Percentiles rank a stretch among this genome's conserved stretches.
Evolutionary conservation across 2,888 invertebrate genomes (phyloP).

Genomic region (Clepsis dumicolana): DNA sequence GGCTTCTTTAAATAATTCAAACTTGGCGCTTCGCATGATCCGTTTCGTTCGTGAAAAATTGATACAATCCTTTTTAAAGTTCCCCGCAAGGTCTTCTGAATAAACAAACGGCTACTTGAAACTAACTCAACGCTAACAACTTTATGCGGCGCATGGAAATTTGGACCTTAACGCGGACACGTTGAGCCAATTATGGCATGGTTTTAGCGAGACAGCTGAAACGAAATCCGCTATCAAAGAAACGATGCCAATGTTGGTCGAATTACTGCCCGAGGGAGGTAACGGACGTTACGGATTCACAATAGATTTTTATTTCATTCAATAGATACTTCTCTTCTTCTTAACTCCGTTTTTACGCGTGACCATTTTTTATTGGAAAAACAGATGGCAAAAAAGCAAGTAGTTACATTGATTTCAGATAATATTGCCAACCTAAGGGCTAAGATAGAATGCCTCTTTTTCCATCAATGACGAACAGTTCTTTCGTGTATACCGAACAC

Average conservation of each 20-base stretch:
- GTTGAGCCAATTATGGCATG: constrained; percentile 4
- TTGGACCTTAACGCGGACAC: constrained; percentile 1
- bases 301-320: constrained; percentile 10
- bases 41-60: constrained; percentile 50
- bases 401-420: too few species aligned
- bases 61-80: constrained; percentile 57
- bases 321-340: neutral
- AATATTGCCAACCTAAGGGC: too few species aligned
- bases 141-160: neutral
- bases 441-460: neutral
- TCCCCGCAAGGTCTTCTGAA: constrained; percentile 53
- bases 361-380: neutral
- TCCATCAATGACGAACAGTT: too few species aligned
- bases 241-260: constrained; percentile 48
- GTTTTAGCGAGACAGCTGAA: constrained; percentile 12
- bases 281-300: constrained; percentile 7
- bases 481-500: too few species aligned
- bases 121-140: constrained; percentile 50
- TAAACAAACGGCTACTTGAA: constrained; percentile 56
- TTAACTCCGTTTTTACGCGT: neutral
- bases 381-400: neutral
- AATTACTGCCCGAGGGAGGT: constrained; percentile 18
- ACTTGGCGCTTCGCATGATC: constrained; percentile 26
- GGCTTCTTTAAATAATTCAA: constrained; percentile 19
- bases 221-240: constrained; percentile 35